phyloP scores from a whole-genome alignment of 2,113 vertebrate species.

The Rousettus leschenaultii region DNA sequence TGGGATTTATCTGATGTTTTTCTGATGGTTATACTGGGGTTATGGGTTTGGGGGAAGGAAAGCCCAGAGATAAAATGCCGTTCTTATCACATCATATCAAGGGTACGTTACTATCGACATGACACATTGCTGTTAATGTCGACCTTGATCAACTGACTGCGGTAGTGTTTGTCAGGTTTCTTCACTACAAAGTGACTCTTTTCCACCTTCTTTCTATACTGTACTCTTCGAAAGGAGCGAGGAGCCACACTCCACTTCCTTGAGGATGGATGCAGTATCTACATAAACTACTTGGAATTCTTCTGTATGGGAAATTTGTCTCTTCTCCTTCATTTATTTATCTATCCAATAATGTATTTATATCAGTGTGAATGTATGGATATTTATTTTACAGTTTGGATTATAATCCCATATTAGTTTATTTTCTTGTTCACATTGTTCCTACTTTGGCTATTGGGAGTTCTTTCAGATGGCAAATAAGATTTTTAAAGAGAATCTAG shows the following conservation, averaged over 20 bases:
- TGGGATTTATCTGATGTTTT: not conserved
- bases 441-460: not conserved
- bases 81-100: not conserved
- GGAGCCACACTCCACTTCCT: not conserved
- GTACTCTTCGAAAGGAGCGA: not conserved
- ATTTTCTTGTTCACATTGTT: not conserved
- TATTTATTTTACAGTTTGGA: not conserved
- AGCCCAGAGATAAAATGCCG: not conserved
- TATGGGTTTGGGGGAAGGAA: not conserved
- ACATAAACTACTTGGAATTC: not conserved
- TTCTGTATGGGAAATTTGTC: not conserved
- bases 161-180: not conserved
- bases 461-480: not conserved
- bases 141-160: not conserved
- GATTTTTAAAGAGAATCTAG: conserved; percentile 7
- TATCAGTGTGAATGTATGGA: not conserved
- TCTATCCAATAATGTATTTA: not conserved
- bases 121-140: not conserved
- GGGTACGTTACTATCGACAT: not conserved
- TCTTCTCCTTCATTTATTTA: not conserved
- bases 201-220: not conserved
- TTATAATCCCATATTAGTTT: not conserved
- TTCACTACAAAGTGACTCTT: not conserved
- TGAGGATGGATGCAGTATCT: not conserved
- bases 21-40: not conserved